Conservation (phyloP, 2,888 invertebrate species). For the Aquatica leii region DNA sequence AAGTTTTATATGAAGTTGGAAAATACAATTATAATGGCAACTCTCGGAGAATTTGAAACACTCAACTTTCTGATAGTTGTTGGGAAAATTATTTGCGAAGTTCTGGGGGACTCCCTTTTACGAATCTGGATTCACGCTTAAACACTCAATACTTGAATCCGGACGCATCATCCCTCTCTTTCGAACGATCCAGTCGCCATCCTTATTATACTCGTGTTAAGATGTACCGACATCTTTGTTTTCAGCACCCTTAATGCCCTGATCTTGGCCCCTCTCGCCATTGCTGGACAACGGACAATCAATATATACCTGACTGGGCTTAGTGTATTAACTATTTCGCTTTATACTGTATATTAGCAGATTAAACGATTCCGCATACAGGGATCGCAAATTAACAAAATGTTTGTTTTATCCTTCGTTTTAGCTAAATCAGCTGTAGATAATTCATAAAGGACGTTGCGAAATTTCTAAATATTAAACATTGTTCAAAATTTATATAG, state of each 20-base stretch:
- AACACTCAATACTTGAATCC: slow-evolving; percentile 46
- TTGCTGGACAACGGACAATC: slow-evolving; percentile 51
- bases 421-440: too few relatives aligned
- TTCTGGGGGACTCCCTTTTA: slow-evolving; percentile 6
- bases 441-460: too few relatives aligned
- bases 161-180: slow-evolving; percentile 43
- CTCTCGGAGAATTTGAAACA: slow-evolving; percentile 11
- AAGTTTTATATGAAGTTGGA: slow-evolving; percentile 8
- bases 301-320: slow-evolving; percentile 45
- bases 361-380: slow-evolving; percentile 23
- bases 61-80: slow-evolving; percentile 24
- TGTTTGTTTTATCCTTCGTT: slow-evolving; percentile 15
- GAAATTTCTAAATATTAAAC: too few relatives aligned
- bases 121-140: slow-evolving; percentile 25
- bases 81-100: slow-evolving; percentile 25
- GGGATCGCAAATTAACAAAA: slow-evolving; percentile 15
- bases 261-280: slow-evolving; percentile 41
- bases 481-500: too few relatives aligned
- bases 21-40: slow-evolving; percentile 17
- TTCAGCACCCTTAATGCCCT: slow-evolving; percentile 44
- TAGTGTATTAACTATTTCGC: slow-evolving; percentile 24
- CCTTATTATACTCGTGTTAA: slow-evolving; percentile 40
- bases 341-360: slow-evolving; percentile 23
- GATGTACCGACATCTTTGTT: slow-evolving; percentile 43
- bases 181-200: slow-evolving; percentile 33